phyloP scores from a whole-genome alignment of 2,797 vertebrate genomes.

The Coregonus ussuriensis region DNA sequence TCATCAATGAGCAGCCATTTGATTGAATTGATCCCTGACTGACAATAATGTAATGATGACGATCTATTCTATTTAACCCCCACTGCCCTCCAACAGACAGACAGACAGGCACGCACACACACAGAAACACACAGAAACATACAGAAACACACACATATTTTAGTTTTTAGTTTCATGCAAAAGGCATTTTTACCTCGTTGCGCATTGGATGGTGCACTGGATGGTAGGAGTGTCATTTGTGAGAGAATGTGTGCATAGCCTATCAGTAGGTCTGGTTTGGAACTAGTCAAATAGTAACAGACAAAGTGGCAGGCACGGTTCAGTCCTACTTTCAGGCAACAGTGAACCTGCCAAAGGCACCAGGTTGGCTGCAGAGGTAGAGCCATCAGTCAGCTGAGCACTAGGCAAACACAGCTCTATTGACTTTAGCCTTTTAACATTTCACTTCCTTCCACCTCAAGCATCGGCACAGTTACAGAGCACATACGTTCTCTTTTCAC shows the following conservation, averaged over 20 bases:
- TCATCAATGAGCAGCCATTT: background rate
- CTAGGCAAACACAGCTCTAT: slow-evolving; percentile 47
- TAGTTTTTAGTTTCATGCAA: background rate
- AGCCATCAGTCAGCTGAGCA: slow-evolving; percentile 33
- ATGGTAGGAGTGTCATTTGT: background rate
- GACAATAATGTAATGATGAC: background rate
- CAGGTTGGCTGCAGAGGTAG: slow-evolving; percentile 24
- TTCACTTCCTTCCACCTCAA: slow-evolving; percentile 30
- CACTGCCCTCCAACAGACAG: background rate
- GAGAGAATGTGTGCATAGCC: background rate
- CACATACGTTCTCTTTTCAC: background rate
- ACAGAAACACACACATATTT: background rate
- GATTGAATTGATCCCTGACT: background rate
- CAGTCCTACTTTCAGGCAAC: slow-evolving; percentile 26
- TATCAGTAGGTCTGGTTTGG: background rate
- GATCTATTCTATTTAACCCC: background rate
- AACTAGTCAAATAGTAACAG: slow-evolving; percentile 14
- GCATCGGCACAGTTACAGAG: background rate
- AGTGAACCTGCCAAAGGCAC: slow-evolving; percentile 25
- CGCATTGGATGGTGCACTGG: background rate
- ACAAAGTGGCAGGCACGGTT: background rate
- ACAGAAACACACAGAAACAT: background rate
- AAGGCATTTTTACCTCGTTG: background rate
- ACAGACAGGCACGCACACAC: background rate
- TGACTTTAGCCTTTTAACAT: slow-evolving; percentile 55